Percentiles rank a stretch among this genome's conserved stretches.
phyloP scores from a whole-genome alignment of 2,113 vertebrate genomes.

The Podarcis cretensis region DNA sequence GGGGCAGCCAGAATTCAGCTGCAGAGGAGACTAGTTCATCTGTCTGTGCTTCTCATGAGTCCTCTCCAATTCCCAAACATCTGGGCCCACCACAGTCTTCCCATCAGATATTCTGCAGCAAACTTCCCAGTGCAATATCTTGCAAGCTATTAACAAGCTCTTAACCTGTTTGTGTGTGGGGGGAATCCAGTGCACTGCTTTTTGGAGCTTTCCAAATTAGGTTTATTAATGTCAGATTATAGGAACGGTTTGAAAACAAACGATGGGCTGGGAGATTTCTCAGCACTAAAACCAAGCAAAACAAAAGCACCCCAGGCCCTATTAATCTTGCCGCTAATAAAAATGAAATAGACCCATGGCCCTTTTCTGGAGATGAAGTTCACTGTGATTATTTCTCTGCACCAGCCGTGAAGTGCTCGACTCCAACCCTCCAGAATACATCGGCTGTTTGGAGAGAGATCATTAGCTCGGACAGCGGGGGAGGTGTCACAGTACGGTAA shows the following conservation, averaged over 20 bases:
- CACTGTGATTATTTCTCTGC: constrained; percentile 3
- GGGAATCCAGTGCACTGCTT: accelerated
- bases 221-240: not conserved
- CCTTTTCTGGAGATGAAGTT: constrained; percentile 1
- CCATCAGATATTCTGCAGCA: not conserved
- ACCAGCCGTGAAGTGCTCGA: not conserved
- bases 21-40: not conserved
- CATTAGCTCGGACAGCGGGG: constrained; percentile 66
- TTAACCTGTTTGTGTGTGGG: not conserved
- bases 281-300: not conserved
- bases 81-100: not conserved
- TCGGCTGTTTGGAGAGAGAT: constrained; percentile 46
- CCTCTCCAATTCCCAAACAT: not conserved
- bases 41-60: not conserved
- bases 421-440: not conserved
- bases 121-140: not conserved
- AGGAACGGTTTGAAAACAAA: not conserved
- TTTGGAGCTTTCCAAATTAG: not conserved
- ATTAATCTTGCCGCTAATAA: constrained; percentile 32
- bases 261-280: not conserved
- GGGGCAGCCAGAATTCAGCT: not conserved
- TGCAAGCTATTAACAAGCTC: not conserved
- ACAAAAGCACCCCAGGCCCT: not conserved
- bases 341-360: not conserved
- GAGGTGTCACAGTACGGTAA: constrained; percentile 60